These are phyloP conservation scores for Tromatobia lineatoria DNA, from an alignment of 2,888 invertebrate genomes.

Conservation along the genomic window DNA sequence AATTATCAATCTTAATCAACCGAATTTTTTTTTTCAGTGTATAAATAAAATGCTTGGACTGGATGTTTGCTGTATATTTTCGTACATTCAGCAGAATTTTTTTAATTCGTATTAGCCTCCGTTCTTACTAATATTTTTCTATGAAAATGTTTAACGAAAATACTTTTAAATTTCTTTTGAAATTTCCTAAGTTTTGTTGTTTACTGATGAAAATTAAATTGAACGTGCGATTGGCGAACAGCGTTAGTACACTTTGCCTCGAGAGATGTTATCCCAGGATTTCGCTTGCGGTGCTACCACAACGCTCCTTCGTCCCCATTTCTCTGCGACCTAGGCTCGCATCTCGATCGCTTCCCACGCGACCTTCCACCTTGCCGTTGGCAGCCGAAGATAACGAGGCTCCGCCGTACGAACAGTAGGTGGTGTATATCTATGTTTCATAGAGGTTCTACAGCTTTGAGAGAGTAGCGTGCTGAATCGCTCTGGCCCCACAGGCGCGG, in stretches of 20 bases:
- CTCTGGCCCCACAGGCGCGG: conserved; percentile 40
- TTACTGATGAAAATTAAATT: background rate
- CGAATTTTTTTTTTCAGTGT: too few relatives aligned
- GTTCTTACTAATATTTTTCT: too few relatives aligned
- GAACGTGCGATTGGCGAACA: background rate
- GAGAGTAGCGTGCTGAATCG: conserved; percentile 33
- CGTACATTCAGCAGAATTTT: too few relatives aligned
- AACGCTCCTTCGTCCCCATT: conserved; percentile 76
- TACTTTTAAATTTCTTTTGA: too few relatives aligned
- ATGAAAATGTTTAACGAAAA: too few relatives aligned
- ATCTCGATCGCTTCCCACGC: conserved; percentile 79
- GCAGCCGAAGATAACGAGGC: conserved; percentile 62
- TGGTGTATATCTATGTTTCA: conserved; percentile 5
- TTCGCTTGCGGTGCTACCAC: conserved; percentile 55
- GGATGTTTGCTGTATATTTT: too few relatives aligned
- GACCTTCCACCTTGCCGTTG: conserved; percentile 73
- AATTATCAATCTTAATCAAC: too few relatives aligned
- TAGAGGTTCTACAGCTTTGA: conserved; percentile 13
- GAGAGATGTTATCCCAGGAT: conserved; percentile 56
- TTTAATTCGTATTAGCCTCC: too few relatives aligned
- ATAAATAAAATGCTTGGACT: too few relatives aligned
- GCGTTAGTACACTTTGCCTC: conserved; percentile 32
- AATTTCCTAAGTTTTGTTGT: too few relatives aligned
- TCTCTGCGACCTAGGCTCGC: conserved; percentile 72
- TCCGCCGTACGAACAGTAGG: conserved; percentile 25